phyloP scores from a whole-genome alignment of 2,113 vertebrate genomes.

The Mastomys coucha region DNA sequence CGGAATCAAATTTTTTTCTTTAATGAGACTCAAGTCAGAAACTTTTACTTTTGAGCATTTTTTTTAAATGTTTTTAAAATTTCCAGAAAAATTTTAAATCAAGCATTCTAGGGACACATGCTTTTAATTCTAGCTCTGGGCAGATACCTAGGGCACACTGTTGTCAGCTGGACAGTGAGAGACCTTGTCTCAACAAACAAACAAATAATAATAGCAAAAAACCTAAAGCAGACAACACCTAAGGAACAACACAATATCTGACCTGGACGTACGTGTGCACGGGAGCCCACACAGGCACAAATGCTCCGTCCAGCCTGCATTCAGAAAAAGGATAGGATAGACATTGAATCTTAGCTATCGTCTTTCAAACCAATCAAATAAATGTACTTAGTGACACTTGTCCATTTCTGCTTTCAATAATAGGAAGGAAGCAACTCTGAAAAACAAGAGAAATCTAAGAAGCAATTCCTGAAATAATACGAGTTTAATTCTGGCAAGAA shows the following conservation, averaged over 20 bases:
- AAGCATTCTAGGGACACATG: background rate
- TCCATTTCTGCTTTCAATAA: background rate
- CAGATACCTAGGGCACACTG: background rate
- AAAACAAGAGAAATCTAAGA: conserved; percentile 29
- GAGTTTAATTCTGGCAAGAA: conserved; percentile 35
- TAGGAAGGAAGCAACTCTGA: background rate
- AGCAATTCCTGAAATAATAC: conserved; percentile 54
- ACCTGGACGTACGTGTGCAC: background rate
- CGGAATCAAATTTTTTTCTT: background rate
- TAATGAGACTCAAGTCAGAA: background rate
- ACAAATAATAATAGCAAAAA: too few relatives aligned
- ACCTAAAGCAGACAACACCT: background rate
- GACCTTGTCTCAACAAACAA: too few relatives aligned
- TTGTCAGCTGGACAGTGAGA: too few relatives aligned
- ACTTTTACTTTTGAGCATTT: background rate
- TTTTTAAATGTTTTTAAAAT: background rate
- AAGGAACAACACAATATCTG: background rate
- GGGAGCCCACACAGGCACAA: background rate
- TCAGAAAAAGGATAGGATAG: conserved; percentile 1
- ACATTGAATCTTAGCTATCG: background rate
- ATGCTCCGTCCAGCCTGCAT: background rate
- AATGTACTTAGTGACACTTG: background rate
- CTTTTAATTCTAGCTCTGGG: background rate
- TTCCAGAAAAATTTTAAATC: background rate
- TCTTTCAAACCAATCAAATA: background rate